Percentiles rank a stretch among this genome's conserved stretches.
Evolutionary conservation across 2,797 vertebrate genomes (phyloP).

Genomic region (Poecile montanus): DNA sequence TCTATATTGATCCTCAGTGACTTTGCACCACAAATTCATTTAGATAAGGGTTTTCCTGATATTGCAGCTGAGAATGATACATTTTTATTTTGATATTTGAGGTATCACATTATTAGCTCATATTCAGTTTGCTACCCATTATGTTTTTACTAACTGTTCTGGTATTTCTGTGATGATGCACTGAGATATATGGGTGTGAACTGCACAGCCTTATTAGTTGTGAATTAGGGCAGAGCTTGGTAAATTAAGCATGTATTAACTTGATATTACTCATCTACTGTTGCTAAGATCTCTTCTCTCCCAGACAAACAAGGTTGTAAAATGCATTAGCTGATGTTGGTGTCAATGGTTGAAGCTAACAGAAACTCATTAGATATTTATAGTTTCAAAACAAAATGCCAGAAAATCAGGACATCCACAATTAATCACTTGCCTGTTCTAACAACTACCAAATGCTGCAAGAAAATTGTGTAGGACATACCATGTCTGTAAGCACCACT

Average conservation of each 20-base stretch:
- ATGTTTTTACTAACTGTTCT: slow-evolving; percentile 9
- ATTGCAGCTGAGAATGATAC: not conserved
- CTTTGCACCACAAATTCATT: not conserved
- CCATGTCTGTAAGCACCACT: not conserved
- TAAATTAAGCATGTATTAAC: not conserved
- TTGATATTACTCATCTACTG: slow-evolving; percentile 19
- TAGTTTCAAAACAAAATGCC: slow-evolving; percentile 35
- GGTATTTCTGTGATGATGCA: slow-evolving; percentile 6
- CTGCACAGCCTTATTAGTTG: not conserved
- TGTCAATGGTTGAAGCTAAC: slow-evolving; percentile 6
- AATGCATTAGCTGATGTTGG: not conserved
- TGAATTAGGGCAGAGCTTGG: slow-evolving; percentile 32
- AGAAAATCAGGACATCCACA: slow-evolving; percentile 5
- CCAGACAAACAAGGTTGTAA: slow-evolving; percentile 31
- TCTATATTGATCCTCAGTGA: not conserved
- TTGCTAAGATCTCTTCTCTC: not conserved
- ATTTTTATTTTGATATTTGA: not conserved
- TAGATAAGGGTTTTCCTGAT: not conserved
- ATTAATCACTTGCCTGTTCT: not conserved
- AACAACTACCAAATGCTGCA: not conserved
- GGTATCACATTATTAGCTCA: not conserved
- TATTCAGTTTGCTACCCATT: not conserved
- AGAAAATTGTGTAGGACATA: not conserved
- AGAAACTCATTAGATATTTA: slow-evolving; percentile 20
- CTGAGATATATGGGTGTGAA: slow-evolving; percentile 8